Conservation (phyloP, 2,888 invertebrate genomes). For the Anthoptus insignis region DNA sequence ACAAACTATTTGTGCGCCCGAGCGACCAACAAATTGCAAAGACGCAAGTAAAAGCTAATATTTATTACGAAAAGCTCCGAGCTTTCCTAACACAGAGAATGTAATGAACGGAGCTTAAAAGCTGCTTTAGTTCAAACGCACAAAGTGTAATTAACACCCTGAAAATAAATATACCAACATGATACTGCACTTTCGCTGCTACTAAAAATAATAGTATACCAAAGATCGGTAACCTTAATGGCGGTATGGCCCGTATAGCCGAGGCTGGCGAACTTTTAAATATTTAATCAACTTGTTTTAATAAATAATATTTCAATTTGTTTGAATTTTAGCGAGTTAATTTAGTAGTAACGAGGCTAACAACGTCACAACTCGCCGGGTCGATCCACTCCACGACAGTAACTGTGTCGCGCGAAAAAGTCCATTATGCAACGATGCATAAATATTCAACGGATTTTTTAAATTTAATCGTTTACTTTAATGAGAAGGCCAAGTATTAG, state of each 20-base stretch:
- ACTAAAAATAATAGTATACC: not conserved
- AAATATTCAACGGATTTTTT: slow-evolving; percentile 23
- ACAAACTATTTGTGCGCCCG: too few species aligned
- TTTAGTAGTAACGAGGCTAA: slow-evolving; percentile 9
- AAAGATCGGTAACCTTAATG: not conserved
- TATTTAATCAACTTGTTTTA: slow-evolving; percentile 8
- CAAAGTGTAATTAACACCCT: not conserved
- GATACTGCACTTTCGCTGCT: not conserved
- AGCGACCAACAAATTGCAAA: too few species aligned
- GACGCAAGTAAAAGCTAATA: too few species aligned
- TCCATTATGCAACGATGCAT: slow-evolving; percentile 25
- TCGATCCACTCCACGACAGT: slow-evolving; percentile 18
- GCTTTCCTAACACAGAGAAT: too few species aligned
- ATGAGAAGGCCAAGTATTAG: not conserved
- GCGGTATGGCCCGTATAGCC: not conserved
- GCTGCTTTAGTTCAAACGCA: not conserved
- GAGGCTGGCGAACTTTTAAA: not conserved
- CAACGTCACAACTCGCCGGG: not conserved
- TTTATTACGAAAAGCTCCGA: too few species aligned
- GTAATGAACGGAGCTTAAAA: not conserved
- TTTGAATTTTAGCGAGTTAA: slow-evolving; percentile 5
- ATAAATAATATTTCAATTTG: slow-evolving; percentile 7
- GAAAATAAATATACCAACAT: not conserved
- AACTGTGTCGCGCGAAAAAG: slow-evolving; percentile 24
- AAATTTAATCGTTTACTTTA: not conserved